These are phyloP conservation scores for Noctua fimbriata DNA, from an alignment of 2,888 invertebrate genomes.

Conservation along the genomic window DNA sequence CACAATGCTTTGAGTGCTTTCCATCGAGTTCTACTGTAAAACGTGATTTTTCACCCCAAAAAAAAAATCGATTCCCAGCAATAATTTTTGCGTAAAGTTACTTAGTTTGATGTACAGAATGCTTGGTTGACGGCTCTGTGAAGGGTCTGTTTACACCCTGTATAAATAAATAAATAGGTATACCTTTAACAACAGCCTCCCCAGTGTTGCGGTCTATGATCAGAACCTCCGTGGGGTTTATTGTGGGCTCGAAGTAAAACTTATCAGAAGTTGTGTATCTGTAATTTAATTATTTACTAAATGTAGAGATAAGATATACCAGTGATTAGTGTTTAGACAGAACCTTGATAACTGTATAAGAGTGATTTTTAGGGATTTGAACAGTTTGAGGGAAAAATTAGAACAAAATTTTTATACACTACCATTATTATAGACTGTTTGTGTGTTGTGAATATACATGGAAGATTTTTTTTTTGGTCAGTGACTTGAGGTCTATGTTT, in stretches of 20 bases:
- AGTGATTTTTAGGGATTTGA: not conserved
- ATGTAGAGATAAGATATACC: not conserved
- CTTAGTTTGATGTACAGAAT: too few relatives aligned
- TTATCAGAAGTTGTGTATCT: slow-evolving; percentile 97
- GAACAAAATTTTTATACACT: not conserved
- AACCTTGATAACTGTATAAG: not conserved
- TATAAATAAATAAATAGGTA: not conserved
- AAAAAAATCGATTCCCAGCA: too few relatives aligned
- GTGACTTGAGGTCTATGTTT: too few relatives aligned
- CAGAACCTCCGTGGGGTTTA: slow-evolving; percentile 93
- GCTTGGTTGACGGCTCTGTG: too few relatives aligned
- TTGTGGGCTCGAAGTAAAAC: slow-evolving; percentile 96
- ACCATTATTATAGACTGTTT: not conserved
- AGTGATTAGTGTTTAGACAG: not conserved
- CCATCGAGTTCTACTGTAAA: too few relatives aligned
- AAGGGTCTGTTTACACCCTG: too few relatives aligned
- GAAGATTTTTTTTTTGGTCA: too few relatives aligned
- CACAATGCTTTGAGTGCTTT: too few relatives aligned
- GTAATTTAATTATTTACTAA: slow-evolving; percentile 71
- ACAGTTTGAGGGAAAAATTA: not conserved
- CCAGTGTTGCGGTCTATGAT: slow-evolving; percentile 96
- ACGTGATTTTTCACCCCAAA: too few relatives aligned
- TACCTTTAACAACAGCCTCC: slow-evolving; percentile 93
- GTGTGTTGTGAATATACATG: not conserved
- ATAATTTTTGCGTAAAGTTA: too few relatives aligned